phyloP scores from a whole-genome alignment of 53 echinoderm and acorn worm species.

The Astropecten irregularis region DNA sequence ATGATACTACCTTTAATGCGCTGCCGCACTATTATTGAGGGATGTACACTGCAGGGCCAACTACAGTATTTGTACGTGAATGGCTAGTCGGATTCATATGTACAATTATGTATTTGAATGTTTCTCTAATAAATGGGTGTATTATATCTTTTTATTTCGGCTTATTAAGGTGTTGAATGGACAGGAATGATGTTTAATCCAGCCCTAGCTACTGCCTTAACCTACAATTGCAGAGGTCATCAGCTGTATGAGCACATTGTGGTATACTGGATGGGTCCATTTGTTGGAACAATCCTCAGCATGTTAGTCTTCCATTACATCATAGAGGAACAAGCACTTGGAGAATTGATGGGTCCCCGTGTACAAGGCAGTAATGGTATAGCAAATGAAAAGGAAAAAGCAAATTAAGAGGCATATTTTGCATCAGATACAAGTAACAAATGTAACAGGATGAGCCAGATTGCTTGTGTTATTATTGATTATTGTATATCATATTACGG shows the following conservation, averaged over 20 bases:
- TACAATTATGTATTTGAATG: too few relatives aligned
- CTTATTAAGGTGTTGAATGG: constrained; percentile 75
- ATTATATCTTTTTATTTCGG: too few relatives aligned
- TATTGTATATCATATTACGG: too few relatives aligned
- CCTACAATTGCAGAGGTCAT: constrained; percentile 86
- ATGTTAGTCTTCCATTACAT: constrained; percentile 65
- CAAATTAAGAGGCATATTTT: too few relatives aligned
- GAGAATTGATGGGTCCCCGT: background rate
- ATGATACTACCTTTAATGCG: too few relatives aligned
- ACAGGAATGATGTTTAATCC: constrained; percentile 97
- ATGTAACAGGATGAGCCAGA: background rate
- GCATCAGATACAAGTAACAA: background rate
- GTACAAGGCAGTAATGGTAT: constrained; percentile 10
- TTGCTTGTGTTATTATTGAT: too few relatives aligned
- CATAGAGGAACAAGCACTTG: constrained; percentile 37
- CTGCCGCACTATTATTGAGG: too few relatives aligned
- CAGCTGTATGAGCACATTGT: constrained; percentile 70
- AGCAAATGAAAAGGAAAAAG: constrained; percentile 28
- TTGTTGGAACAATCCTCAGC: constrained; percentile 72
- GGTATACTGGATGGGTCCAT: constrained; percentile 90
- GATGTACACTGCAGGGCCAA: too few relatives aligned
- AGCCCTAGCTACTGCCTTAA: constrained; percentile 81
- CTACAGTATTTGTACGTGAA: too few relatives aligned
- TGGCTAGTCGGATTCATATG: too few relatives aligned
- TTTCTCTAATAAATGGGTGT: too few relatives aligned